Evolutionary conservation across 2,888 invertebrate genomes (phyloP).

Genomic region (Lissocephala sabroskyi): DNA sequence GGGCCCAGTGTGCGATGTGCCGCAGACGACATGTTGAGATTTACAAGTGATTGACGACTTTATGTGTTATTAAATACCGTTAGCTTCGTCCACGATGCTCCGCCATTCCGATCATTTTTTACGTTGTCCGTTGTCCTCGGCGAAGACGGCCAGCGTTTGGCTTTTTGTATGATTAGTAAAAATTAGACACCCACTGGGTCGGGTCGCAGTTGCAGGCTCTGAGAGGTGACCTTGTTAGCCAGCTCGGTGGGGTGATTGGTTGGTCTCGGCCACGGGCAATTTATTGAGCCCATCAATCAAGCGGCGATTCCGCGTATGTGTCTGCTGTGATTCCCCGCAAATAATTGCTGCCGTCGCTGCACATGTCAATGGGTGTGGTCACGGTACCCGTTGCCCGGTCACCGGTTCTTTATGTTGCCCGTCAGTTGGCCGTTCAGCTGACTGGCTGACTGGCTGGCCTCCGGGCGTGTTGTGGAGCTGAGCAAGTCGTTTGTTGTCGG

Average conservation of each 20-base stretch:
- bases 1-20: slow-evolving; percentile 8
- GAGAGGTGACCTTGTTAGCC: too few relatives aligned
- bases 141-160: neutral
- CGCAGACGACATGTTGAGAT: slow-evolving; percentile 48
- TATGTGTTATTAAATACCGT: slow-evolving; percentile 67
- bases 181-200: slow-evolving; percentile 31
- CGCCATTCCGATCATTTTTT: slow-evolving; percentile 37
- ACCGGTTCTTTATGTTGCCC: neutral
- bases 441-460: slow-evolving; percentile 37
- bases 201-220: slow-evolving; percentile 11
- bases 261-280: too few relatives aligned
- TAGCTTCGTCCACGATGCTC: slow-evolving; percentile 31
- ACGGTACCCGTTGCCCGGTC: neutral
- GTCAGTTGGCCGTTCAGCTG: too few relatives aligned
- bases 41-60: slow-evolving; percentile 68
- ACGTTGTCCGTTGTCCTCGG: slow-evolving; percentile 26
- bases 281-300: slow-evolving; percentile 63
- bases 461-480: too few relatives aligned
- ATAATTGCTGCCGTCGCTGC: slow-evolving; percentile 52
- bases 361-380: slow-evolving; percentile 59
- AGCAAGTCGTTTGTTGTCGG: too few relatives aligned
- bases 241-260: too few relatives aligned
- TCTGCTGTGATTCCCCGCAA: slow-evolving; percentile 49
- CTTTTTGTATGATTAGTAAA: slow-evolving; percentile 38
- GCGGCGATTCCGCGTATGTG: slow-evolving; percentile 39